Evolutionary conservation across 2,888 invertebrate genomes (phyloP).

Genomic region (Prenolepis imparis): DNA sequence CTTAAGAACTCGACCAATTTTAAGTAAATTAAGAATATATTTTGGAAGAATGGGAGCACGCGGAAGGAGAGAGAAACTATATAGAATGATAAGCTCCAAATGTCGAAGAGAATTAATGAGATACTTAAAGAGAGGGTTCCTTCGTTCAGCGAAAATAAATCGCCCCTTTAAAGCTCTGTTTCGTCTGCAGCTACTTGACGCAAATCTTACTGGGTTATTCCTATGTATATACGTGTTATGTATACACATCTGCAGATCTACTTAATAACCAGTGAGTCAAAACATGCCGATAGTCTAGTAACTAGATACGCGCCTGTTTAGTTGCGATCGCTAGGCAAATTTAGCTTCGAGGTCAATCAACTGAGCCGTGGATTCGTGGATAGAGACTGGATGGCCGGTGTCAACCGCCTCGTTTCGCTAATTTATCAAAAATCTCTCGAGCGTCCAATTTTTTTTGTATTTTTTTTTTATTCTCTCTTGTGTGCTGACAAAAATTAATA

Average conservation of each 20-base stretch:
- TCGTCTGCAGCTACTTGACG: not conserved
- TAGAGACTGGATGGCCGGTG: conserved; percentile 15
- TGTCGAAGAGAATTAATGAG: not conserved
- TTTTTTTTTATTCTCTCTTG: not conserved
- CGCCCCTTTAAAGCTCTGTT: conserved; percentile 4
- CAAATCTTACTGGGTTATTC: not conserved
- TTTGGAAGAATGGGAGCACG: not conserved
- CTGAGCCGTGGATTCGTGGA: conserved; percentile 28
- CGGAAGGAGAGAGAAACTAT: not conserved
- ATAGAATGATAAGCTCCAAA: not conserved
- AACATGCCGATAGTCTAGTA: conserved; percentile 42
- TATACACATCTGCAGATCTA: conserved; percentile 13
- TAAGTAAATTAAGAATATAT: conserved; percentile 6
- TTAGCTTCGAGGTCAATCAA: conserved; percentile 56
- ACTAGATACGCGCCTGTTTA: conserved; percentile 43
- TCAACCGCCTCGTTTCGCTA: conserved; percentile 29
- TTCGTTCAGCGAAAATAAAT: not conserved
- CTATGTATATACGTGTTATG: not conserved
- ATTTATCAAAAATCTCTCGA: conserved; percentile 13
- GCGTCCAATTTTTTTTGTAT: not conserved
- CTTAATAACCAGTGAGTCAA: conserved; percentile 21
- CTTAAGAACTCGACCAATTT: not conserved
- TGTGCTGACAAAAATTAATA: not conserved
- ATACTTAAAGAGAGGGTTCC: not conserved
- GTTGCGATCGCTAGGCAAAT: conserved; percentile 40